A percentile compares a stretch with the other conserved stretches of the same genome.
phyloP scores from a whole-genome alignment of 2,113 vertebrate species.

The Neolamprologus tretocephalus region DNA sequence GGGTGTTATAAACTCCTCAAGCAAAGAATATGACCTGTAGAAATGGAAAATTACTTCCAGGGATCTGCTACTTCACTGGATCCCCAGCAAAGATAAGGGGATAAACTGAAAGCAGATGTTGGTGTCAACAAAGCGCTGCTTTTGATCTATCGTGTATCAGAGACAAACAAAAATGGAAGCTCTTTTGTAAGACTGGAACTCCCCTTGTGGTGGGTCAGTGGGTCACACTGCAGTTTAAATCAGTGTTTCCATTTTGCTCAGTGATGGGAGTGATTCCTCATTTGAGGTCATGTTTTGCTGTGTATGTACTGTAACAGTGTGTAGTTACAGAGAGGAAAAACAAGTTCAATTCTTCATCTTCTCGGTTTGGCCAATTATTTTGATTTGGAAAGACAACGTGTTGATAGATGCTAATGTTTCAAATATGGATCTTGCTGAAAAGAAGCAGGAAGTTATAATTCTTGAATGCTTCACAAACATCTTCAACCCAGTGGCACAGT shows the following conservation, averaged over 20 bases:
- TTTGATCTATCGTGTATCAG: background rate
- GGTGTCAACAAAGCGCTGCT: background rate
- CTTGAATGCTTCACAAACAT: background rate
- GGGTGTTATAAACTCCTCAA: constrained; percentile 37
- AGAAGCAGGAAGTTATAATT: background rate
- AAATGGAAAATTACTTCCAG: background rate
- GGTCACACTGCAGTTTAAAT: background rate
- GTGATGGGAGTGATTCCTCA: background rate
- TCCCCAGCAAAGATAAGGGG: background rate
- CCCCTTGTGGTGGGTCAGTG: background rate
- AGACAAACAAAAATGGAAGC: background rate
- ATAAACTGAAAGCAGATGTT: background rate
- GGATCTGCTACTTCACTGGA: background rate
- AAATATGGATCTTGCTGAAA: background rate
- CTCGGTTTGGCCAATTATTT: background rate
- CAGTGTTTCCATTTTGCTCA: background rate
- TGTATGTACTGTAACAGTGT: background rate
- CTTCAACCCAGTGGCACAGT: background rate
- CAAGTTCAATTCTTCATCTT: background rate
- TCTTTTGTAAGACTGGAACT: background rate
- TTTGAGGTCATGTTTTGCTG: background rate
- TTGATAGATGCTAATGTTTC: background rate
- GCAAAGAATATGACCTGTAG: constrained; percentile 3
- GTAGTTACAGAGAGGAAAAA: background rate
- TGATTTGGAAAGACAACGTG: background rate